Evolutionary conservation across 2,888 invertebrate genomes (phyloP), one percentile per base, ranked within the genome.

Genomic region (Leptinotarsa rubiginosa): DNA sequence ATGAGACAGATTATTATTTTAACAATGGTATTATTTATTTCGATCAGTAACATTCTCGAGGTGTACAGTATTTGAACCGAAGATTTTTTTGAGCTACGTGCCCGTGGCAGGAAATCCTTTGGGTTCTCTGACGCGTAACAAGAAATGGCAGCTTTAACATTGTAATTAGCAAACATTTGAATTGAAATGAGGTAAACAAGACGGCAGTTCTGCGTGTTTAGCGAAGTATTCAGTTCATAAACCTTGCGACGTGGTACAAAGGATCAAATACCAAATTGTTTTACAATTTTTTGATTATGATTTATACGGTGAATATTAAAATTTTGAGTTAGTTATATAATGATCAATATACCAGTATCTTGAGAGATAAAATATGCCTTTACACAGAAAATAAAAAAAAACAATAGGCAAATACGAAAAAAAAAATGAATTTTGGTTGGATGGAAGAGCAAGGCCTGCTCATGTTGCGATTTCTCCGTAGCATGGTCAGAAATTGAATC

Each of bases 91-190:
- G 2, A 56, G 15, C 20, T 56, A 41, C 41, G 13, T 56, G 56
- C 20, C 22, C 62, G 41, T 41, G 62, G 41, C 41, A 31, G 62
- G 41, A 62, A 62, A 62, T 62, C 62, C 62, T 62, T 31, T 31
- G 41, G n/a, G n/a, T 31, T 62, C 62, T 62, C 41, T 62, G 62
- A 62, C 62, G 62, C 62, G 62, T 62, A 62, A 62, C 62, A 62
- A 62, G 41, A 62, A 62, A 62, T 62, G 25, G 62, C 62, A 31
- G 62, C 25, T 62, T 62, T 4, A 31, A 62, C 31, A n/a, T 31
- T 10, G 62, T 41, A 62, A 62, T 62, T 62, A 62, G 62, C 41
- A 62, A 62, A 62, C 62, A 62, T 62, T 62, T 62, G 62, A 62
- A 62, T 62, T 41, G 62, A 62, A 62, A 31, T 62, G 59, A 59